These are phyloP conservation scores for Notamacropus eugenii DNA, from an alignment of 2,797 vertebrate genomes.

Conservation along the genomic window DNA sequence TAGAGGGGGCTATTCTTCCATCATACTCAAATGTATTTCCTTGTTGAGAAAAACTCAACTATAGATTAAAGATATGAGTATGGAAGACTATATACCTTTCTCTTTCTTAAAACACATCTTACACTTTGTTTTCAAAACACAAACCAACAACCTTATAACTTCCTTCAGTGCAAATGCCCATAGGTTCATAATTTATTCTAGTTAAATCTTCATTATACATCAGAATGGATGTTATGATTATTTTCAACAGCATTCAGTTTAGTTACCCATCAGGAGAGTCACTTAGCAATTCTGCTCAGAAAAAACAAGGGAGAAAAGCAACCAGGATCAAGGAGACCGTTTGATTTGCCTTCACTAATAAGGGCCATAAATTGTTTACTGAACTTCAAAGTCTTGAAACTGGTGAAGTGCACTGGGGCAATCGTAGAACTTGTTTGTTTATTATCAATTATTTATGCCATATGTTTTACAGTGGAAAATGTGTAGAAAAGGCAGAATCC, in stretches of 20 bases:
- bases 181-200: neutral
- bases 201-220: neutral
- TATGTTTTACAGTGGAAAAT: constrained; percentile 81
- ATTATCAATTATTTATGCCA: constrained; percentile 85
- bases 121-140: constrained; percentile 5
- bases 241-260: constrained; percentile 53
- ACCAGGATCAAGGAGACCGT: constrained; percentile 79
- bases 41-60: neutral
- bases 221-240: neutral
- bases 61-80: neutral
- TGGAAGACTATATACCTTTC: neutral
- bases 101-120: constrained; percentile 6
- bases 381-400: constrained; percentile 85
- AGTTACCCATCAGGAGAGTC: constrained; percentile 70
- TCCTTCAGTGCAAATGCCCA: constrained; percentile 27
- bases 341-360: constrained; percentile 85
- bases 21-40: neutral
- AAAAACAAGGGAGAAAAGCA: constrained; percentile 81
- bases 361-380: constrained; percentile 85
- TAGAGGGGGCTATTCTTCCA: neutral
- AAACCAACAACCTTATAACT: constrained; percentile 29
- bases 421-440: constrained; percentile 85
- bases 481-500: constrained; percentile 79
- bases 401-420: constrained; percentile 78
- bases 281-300: constrained; percentile 78